These are phyloP conservation scores for Dasypus novemcinctus DNA, from an alignment of 2,113 vertebrate genomes.

Conservation along the genomic window DNA sequence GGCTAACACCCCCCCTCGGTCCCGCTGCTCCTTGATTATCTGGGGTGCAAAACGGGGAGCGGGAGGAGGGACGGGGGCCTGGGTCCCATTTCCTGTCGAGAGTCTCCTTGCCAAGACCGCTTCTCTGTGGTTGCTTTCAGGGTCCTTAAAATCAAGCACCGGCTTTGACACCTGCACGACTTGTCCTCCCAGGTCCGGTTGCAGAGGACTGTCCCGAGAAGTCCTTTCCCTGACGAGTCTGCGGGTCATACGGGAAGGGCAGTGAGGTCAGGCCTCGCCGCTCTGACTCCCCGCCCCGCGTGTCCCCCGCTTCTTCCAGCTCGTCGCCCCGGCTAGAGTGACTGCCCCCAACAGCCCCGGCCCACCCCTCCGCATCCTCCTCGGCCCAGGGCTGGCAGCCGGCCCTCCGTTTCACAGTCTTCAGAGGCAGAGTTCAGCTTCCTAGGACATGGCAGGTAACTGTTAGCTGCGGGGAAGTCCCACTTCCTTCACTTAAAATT, in stretches of 20 bases:
- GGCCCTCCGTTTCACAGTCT: background rate
- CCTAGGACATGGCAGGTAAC: constrained; percentile 67
- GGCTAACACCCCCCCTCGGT: too few relatives aligned
- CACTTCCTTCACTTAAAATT: background rate
- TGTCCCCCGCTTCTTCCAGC: constrained; percentile 35
- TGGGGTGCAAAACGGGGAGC: background rate
- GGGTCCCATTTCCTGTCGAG: background rate
- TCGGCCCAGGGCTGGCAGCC: background rate
- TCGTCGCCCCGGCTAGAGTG: background rate
- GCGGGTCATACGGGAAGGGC: background rate
- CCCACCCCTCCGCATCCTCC: background rate
- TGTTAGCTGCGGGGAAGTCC: background rate
- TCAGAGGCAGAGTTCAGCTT: background rate
- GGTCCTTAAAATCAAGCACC: background rate
- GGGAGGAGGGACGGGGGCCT: background rate
- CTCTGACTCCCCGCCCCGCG: background rate
- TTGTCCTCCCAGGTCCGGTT: background rate
- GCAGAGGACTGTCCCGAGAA: background rate
- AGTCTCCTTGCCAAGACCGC: background rate
- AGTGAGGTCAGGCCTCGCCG: background rate
- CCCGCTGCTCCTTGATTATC: background rate
- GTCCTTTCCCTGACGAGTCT: background rate
- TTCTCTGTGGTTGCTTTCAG: background rate
- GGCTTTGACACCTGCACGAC: background rate
- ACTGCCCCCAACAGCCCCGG: background rate